Conservation (phyloP, 2,113 vertebrate genomes). For the Atrichornis clamosus region DNA sequence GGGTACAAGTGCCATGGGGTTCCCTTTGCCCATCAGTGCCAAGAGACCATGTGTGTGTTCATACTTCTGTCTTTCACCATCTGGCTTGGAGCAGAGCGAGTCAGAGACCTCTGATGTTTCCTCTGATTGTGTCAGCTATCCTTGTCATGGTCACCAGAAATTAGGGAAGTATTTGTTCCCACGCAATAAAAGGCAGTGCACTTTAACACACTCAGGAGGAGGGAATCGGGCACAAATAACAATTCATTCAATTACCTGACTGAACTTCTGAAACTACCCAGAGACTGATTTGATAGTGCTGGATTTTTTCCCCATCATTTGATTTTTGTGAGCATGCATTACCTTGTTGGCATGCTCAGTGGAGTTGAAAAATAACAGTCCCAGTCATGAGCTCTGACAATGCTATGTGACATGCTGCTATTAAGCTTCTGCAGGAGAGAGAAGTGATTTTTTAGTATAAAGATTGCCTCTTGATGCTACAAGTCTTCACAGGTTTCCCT, state of each 20-base stretch:
- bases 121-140: not conserved
- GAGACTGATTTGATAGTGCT: not conserved
- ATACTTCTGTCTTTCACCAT: accelerated
- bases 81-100: not conserved
- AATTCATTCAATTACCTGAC: not conserved
- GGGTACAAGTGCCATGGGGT: accelerated
- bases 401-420: not conserved
- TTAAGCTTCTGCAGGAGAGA: not conserved
- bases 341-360: not conserved
- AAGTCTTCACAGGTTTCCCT: not conserved
- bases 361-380: not conserved
- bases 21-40: not conserved
- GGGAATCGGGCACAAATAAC: not conserved
- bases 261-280: not conserved
- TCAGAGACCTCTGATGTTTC: not conserved
- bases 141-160: not conserved
- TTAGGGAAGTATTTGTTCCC: not conserved
- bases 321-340: not conserved
- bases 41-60: accelerated
- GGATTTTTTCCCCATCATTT: not conserved
- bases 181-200: not conserved
- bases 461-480: not conserved
- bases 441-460: not conserved
- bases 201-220: not conserved
- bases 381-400: not conserved